Evolutionary conservation across 2,797 vertebrate genomes (phyloP), one percentile per base, ranked within the genome.

Genomic region (Emys orbicularis): DNA sequence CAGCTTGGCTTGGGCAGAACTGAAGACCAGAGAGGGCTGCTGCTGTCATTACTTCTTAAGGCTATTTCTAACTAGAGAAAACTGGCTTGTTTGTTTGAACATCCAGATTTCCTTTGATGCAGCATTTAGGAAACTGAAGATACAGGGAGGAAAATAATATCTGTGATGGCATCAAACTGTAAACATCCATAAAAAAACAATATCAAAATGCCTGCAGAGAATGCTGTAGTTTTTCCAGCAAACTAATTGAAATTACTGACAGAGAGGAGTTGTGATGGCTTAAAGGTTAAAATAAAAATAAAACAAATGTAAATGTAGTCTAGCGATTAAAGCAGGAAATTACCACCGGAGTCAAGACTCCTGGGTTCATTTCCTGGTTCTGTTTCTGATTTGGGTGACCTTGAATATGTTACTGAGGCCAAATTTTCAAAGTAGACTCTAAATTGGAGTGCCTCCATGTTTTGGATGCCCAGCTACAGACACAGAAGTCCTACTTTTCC

Each of bases 201-300:
- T 23, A 92, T 53, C 4, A 1, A 94, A 96, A 91, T 95, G 96
- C 95, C 95, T 96, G 93, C 84, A 79, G 92, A 96, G 88, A 86
- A 61, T 8, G 13, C 76, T 92, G 84, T 57, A 81, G 56, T 65
- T 87, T 92, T 89, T 93, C 93, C 94, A 97, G 83, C 59, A 89
- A 95, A 83, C 49, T 96, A 95, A 96, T 93, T 95, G 82, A 90
- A 81, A 52, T 94, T 82, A 92, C 84, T 88, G 57, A 86, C 80
- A 79, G 59, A 92, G 84, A 29, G 53, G 81, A 97, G 56, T 54
- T 89, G n/a, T 76, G 79, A 93, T 88, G 89, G 86, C 76, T 10
- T 16, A 93, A 87, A 96, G 89, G 44, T 84, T 91, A 89, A 94
- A 96, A 95, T 94, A 96, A 94, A 97, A 97, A 93, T 95, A 94